These are phyloP conservation scores for Manacus vitellinus DNA, from an alignment of 2,113 vertebrate genomes.

Conservation along the genomic window DNA sequence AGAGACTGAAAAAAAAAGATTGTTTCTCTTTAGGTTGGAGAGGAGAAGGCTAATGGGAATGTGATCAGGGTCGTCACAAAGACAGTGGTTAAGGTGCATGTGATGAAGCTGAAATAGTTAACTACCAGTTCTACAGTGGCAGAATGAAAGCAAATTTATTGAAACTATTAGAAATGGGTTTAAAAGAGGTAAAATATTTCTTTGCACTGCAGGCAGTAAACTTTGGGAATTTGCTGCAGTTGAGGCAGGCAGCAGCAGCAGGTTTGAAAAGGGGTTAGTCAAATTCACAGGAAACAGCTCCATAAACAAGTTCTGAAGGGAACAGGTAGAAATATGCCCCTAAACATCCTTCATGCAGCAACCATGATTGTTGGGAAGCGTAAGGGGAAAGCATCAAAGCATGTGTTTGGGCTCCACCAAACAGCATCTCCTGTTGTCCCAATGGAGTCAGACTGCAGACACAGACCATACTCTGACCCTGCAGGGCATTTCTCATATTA, in stretches of 20 bases:
- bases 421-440: background rate
- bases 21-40: background rate
- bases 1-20: background rate
- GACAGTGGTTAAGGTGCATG: background rate
- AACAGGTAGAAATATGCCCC: background rate
- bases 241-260: background rate
- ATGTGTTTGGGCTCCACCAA: background rate
- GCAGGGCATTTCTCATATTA: background rate
- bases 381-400: background rate
- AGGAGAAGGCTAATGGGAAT: background rate
- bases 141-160: background rate
- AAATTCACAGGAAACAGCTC: background rate
- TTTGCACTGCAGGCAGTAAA: background rate
- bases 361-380: fast-evolving
- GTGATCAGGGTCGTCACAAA: background rate
- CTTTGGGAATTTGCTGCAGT: background rate
- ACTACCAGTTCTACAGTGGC: background rate
- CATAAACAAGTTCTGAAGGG: background rate
- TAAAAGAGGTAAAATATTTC: background rate
- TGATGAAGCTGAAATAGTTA: background rate
- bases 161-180: background rate
- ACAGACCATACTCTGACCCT: background rate
- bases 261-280: fast-evolving
- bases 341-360: background rate
- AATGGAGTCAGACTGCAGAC: fast-evolving